Percentiles rank a stretch among this genome's conserved stretches.
These are phyloP conservation scores for Didymodactylos carnosus DNA, from an alignment of 2,888 invertebrate genomes.

Conservation along the genomic window DNA sequence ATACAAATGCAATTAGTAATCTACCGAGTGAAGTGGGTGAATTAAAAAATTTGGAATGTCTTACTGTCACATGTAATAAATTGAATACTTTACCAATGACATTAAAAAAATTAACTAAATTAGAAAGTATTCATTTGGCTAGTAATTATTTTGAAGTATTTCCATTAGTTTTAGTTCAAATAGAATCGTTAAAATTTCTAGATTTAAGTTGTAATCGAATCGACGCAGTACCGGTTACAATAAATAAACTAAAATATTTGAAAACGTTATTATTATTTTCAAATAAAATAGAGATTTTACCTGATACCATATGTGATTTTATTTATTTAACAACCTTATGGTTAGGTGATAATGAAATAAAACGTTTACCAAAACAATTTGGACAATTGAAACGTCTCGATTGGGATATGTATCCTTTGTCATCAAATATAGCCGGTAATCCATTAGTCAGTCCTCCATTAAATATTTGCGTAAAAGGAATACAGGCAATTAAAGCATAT, in stretches of 20 bases:
- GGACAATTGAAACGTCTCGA: constrained; percentile 3
- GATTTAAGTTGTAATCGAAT: constrained; percentile 6
- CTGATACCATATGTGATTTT: neutral
- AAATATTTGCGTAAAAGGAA: constrained; percentile 1
- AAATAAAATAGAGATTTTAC: neutral
- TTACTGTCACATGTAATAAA: constrained; percentile 6
- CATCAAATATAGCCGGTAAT: constrained; percentile 9
- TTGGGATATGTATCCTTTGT: neutral
- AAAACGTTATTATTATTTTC: constrained; percentile 1
- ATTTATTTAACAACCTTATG: neutral
- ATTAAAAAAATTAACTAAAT: neutral
- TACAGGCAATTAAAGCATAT: neutral
- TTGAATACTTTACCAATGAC: constrained; percentile 3
- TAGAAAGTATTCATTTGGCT: constrained; percentile 6
- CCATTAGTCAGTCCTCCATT: constrained; percentile 4
- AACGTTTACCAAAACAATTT: neutral
- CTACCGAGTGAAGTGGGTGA: constrained; percentile 3
- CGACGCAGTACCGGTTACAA: neutral
- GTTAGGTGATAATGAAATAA: constrained; percentile 5
- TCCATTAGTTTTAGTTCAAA: neutral
- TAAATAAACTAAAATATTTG: constrained; percentile 2
- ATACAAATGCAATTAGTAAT: neutral
- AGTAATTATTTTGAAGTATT: constrained; percentile 7
- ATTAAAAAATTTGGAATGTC: constrained; percentile 4
- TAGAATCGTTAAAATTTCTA: neutral